Conservation (phyloP, 2,888 invertebrate species). For the Anagyrus pseudococci region DNA sequence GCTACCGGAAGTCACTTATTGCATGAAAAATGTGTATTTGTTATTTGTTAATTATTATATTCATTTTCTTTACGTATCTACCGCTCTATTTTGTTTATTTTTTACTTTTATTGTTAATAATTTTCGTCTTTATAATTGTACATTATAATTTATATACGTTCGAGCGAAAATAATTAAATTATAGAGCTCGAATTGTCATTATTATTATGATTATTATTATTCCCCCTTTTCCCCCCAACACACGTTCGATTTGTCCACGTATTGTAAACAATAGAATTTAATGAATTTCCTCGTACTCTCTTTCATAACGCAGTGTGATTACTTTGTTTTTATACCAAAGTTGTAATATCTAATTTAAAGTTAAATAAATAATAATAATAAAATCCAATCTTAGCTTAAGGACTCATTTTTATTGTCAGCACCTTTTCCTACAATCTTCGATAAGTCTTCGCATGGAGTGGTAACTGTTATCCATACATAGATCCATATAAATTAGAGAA, state of each 20-base stretch:
- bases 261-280: conserved; percentile 28
- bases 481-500: conserved; percentile 5
- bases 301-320: conserved; percentile 39
- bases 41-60: conserved; percentile 35
- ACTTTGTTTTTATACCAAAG: conserved; percentile 63
- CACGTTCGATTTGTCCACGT: conserved; percentile 33
- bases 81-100: conserved; percentile 23
- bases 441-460: conserved; percentile 27
- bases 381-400: conserved; percentile 41
- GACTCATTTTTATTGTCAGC: conserved; percentile 45
- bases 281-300: conserved; percentile 31
- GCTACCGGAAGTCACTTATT: conserved; percentile 35
- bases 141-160: conserved; percentile 37
- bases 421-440: conserved; percentile 35
- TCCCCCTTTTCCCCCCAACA: not conserved
- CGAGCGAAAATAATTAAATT: too few relatives aligned
- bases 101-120: not conserved
- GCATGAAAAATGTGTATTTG: conserved; percentile 27
- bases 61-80: conserved; percentile 20
- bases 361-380: conserved; percentile 55
- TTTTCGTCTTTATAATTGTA: too few relatives aligned
- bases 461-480: conserved; percentile 21
- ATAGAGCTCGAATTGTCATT: conserved; percentile 22
- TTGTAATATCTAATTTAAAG: conserved; percentile 62
- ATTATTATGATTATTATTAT: conserved; percentile 17